Conservation (phyloP, 1,140 invertebrate genomes). For the Aphis craccivora region DNA sequence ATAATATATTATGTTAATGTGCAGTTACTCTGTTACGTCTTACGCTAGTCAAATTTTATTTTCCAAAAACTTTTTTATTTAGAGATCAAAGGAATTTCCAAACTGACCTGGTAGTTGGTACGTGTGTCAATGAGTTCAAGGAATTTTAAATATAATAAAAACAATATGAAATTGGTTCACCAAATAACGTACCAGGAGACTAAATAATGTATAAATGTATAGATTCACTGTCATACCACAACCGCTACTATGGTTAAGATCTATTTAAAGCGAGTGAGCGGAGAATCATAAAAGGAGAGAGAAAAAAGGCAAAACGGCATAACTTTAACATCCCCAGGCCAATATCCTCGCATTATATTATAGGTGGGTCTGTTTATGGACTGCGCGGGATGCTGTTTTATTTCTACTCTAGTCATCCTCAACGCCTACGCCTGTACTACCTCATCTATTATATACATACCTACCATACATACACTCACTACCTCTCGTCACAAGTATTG, state of each 20-base stretch:
- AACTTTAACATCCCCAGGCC: constrained; percentile 54
- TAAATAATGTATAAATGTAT: not conserved
- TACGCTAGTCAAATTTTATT: not conserved
- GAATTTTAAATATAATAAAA: not conserved
- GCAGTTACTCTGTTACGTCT: not conserved
- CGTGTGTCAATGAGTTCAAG: not conserved
- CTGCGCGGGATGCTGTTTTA: constrained; percentile 39
- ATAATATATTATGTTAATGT: not conserved
- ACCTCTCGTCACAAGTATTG: not conserved
- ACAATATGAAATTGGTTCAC: not conserved
- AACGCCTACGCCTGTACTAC: not conserved
- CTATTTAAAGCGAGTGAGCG: constrained; percentile 17
- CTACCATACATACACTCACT: not conserved
- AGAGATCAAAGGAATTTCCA: not conserved
- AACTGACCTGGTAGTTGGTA: not conserved
- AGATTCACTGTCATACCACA: not conserved
- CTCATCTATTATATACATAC: not conserved
- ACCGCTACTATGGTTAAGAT: not conserved
- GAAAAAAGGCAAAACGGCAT: constrained; percentile 49
- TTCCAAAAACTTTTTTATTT: not conserved
- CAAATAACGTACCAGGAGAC: not conserved
- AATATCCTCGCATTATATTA: constrained; percentile 43
- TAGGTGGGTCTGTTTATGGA: constrained; percentile 31
- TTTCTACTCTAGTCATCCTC: not conserved
- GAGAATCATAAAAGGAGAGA: constrained; percentile 26